phyloP scores from a whole-genome alignment of 2,113 vertebrate genomes.

The Irena cyanogastra region DNA sequence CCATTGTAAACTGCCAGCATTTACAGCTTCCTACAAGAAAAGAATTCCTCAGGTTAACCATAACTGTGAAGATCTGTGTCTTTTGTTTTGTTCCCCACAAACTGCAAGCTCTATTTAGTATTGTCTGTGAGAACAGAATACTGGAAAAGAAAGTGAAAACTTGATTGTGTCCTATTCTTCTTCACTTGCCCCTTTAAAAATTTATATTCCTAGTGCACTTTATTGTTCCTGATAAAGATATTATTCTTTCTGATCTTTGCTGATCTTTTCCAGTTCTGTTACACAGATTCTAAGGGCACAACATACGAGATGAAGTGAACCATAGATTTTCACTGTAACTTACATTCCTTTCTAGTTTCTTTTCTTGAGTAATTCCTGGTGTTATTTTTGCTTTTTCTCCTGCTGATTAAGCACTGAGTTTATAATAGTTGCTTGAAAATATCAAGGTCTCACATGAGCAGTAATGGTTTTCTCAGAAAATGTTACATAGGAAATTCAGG shows the following conservation, averaged over 20 bases:
- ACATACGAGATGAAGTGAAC: background rate
- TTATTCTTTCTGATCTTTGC: background rate
- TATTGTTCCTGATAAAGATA: background rate
- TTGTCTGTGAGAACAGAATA: background rate
- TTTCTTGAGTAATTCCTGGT: background rate
- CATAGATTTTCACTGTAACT: background rate
- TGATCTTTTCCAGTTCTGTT: background rate
- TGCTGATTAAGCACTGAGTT: background rate
- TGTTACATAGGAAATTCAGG: background rate
- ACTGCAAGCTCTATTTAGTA: background rate
- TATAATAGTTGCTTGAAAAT: background rate
- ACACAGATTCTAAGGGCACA: background rate
- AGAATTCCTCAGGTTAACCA: background rate
- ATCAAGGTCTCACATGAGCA: background rate
- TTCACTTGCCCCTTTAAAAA: background rate
- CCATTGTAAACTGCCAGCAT: background rate
- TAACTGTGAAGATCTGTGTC: background rate
- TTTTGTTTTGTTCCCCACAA: background rate
- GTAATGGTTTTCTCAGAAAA: background rate
- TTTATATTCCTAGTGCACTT: background rate
- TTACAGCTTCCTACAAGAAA: background rate
- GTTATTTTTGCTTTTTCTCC: background rate
- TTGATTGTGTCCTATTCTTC: background rate
- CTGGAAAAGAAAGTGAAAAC: background rate
- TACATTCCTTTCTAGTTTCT: background rate